Percentiles rank a stretch among this genome's conserved stretches.
phyloP scores from a whole-genome alignment of 1,140 invertebrate genomes.

The Eumeta japonica region DNA sequence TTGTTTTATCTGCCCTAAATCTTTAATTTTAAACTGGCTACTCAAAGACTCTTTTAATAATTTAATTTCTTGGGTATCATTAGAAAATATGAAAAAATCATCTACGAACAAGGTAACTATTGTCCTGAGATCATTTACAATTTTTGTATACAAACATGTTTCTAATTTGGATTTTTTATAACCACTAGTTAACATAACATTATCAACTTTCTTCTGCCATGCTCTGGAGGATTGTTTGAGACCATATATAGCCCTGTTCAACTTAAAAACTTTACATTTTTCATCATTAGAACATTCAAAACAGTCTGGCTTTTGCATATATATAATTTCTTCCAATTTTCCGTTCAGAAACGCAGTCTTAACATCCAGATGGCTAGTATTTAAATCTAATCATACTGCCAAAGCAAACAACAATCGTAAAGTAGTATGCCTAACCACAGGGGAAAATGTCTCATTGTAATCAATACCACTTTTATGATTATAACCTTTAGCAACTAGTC shows the following conservation, averaged over 20 bases:
- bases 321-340: conserved; percentile 4
- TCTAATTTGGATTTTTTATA: conserved; percentile 16
- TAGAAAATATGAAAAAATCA: conserved; percentile 26
- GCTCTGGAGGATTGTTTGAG: conserved; percentile 6
- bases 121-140: conserved; percentile 10
- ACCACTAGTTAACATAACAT: too few species aligned
- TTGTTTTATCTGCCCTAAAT: conserved; percentile 4
- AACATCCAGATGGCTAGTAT: conserved; percentile 5
- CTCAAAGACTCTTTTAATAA: conserved; percentile 1
- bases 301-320: conserved; percentile 6
- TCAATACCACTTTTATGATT: too few species aligned
- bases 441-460: too few species aligned
- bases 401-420: conserved; percentile 7
- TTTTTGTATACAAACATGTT: conserved; percentile 19
- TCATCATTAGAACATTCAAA: conserved; percentile 1
- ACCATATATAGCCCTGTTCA: conserved; percentile 4
- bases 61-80: conserved; percentile 8
- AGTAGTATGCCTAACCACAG: conserved; percentile 11
- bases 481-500: conserved; percentile 15
- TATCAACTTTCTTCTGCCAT: conserved; percentile 6
- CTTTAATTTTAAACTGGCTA: conserved; percentile 1
- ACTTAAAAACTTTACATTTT: conserved; percentile 3
- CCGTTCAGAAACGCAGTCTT: conserved; percentile 7
- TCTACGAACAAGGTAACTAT: conserved; percentile 26
- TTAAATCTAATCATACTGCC: conserved; percentile 2